Conservation (phyloP, 2,113 vertebrate genomes). For the Podiceps cristatus region DNA sequence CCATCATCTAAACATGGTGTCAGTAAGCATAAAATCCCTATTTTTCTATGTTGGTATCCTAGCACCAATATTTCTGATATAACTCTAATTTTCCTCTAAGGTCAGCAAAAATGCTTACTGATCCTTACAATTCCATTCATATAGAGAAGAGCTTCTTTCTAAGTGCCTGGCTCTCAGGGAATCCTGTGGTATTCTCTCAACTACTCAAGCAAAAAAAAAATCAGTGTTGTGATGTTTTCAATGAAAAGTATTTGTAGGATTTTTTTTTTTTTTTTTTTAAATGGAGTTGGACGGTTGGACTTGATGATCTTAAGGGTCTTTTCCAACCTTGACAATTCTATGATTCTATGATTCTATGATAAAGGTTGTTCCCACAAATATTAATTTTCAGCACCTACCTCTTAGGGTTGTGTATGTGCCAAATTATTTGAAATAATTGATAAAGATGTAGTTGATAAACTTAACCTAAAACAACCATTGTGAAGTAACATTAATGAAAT, state of each 20-base stretch:
- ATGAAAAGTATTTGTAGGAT: background rate
- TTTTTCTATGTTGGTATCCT: background rate
- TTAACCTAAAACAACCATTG: background rate
- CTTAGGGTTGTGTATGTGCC: rapidly evolving
- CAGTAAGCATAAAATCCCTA: background rate
- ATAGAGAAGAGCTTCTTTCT: background rate
- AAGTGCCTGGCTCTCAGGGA: background rate
- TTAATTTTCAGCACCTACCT: background rate
- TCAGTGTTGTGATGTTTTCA: background rate
- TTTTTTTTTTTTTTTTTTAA: background rate
- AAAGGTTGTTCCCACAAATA: background rate
- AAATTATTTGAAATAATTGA: background rate
- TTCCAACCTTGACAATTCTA: no score
- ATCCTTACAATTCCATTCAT: background rate
- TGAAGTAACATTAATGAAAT: background rate
- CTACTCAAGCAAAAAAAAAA: background rate
- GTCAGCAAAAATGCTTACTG: background rate
- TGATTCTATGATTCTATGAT: no score
- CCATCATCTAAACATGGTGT: background rate
- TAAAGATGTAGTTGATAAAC: background rate
- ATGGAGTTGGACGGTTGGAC: no score
- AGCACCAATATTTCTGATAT: background rate
- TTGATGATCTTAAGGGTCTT: no score
- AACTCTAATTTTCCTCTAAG: background rate
- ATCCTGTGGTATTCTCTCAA: background rate